Conservation (phyloP, 2,888 invertebrate species). For the Mayetiola destructor region DNA sequence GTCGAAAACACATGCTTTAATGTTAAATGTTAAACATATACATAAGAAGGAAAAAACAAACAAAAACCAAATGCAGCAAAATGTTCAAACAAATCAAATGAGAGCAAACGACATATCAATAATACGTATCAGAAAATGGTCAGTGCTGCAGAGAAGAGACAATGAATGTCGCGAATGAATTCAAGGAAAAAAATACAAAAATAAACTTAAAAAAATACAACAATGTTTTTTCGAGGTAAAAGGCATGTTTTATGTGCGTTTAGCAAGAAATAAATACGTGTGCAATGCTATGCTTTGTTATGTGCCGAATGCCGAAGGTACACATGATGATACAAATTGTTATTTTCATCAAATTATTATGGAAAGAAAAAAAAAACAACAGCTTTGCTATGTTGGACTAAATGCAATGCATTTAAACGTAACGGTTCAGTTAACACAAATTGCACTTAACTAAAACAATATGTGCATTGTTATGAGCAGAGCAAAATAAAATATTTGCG, state of each 20-base stretch:
- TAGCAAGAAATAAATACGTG: not conserved
- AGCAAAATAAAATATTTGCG: not conserved
- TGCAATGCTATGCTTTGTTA: not conserved
- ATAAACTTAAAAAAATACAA: not conserved
- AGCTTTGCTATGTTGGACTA: not conserved
- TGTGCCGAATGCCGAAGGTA: too few species aligned
- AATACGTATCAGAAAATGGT: not conserved
- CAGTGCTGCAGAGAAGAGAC: not conserved
- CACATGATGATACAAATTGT: not conserved
- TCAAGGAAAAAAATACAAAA: too few species aligned
- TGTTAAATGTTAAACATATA: not conserved
- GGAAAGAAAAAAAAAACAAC: not conserved
- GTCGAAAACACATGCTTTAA: too few species aligned
- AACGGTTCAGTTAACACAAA: not conserved
- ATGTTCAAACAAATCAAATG: not conserved
- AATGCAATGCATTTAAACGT: slow-evolving; percentile 6
- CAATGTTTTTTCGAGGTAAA: not conserved
- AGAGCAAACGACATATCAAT: not conserved
- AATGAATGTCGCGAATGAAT: not conserved
- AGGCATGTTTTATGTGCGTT: slow-evolving; percentile 7
- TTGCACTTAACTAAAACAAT: too few species aligned
- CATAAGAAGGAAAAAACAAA: not conserved
- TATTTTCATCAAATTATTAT: not conserved
- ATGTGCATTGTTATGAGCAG: not conserved
- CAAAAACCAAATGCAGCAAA: not conserved